phyloP scores from a whole-genome alignment of 1,140 invertebrate genomes.

The Euura lappo region DNA sequence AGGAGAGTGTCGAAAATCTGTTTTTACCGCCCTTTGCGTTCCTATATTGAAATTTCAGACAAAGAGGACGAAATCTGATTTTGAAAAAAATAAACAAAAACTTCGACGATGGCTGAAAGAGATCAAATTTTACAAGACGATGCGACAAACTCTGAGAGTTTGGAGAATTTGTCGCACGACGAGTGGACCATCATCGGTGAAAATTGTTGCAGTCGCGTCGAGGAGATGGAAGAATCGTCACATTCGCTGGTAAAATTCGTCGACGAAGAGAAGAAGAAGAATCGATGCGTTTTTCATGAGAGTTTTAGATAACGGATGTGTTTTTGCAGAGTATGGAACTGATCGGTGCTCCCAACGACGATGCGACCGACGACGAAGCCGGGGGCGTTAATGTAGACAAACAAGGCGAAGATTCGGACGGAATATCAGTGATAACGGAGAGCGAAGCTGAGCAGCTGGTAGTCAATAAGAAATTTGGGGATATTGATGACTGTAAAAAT shows the following conservation, averaged over 20 bases:
- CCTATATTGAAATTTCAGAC: too few relatives aligned
- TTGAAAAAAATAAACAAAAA: background rate
- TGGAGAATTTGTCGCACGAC: background rate
- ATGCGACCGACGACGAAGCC: background rate
- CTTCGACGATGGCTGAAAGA: background rate
- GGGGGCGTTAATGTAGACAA: background rate
- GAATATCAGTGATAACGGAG: constrained; percentile 12
- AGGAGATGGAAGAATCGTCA: too few relatives aligned
- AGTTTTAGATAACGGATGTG: too few relatives aligned
- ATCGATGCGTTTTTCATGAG: too few relatives aligned
- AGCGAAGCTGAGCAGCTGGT: background rate
- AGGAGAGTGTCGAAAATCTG: too few relatives aligned
- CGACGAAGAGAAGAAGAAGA: too few relatives aligned
- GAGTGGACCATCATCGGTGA: constrained; percentile 6
- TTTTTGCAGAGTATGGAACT: too few relatives aligned
- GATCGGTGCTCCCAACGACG: background rate
- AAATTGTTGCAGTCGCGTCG: background rate
- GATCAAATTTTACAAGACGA: background rate
- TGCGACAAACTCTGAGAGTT: background rate
- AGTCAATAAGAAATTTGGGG: background rate
- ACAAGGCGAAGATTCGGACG: constrained; percentile 8
- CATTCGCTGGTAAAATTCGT: too few relatives aligned
- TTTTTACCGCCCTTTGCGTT: too few relatives aligned
- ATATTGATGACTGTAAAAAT: background rate
- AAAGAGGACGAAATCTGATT: too few relatives aligned